These are phyloP conservation scores for Carcharodon carcharias DNA, from an alignment of 2,797 vertebrate species.

Conservation along the genomic window DNA sequence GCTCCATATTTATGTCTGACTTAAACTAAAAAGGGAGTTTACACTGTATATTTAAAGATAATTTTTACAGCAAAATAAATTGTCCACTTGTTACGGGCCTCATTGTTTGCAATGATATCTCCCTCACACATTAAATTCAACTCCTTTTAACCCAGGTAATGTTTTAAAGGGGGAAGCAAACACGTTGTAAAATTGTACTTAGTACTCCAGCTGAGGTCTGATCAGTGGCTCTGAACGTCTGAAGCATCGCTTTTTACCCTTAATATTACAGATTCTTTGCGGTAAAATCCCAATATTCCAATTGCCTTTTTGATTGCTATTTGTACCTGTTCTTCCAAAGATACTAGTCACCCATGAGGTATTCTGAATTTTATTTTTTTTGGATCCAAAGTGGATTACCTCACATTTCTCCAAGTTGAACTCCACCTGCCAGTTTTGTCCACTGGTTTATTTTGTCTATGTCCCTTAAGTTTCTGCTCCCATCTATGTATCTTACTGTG, in stretches of 20 bases:
- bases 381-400: neutral
- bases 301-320: neutral
- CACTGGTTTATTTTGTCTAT: neutral
- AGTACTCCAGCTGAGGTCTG: neutral
- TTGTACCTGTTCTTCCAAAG: too few relatives aligned
- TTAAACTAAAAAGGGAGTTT: conserved; percentile 5
- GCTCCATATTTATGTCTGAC: neutral
- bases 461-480: neutral
- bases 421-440: too few relatives aligned
- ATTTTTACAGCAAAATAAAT: conserved; percentile 10
- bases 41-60: neutral
- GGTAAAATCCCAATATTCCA: neutral
- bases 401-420: too few relatives aligned
- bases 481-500: neutral
- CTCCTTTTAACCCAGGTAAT: neutral
- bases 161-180: neutral
- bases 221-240: neutral
- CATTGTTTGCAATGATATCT: neutral
- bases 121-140: neutral
- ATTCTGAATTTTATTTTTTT: neutral
- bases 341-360: neutral
- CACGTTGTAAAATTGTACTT: neutral
- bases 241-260: neutral
- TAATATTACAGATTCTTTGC: neutral
- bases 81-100: neutral